phyloP scores from a whole-genome alignment of 2,797 vertebrate species.

The Mormyrus hasselquistii region DNA sequence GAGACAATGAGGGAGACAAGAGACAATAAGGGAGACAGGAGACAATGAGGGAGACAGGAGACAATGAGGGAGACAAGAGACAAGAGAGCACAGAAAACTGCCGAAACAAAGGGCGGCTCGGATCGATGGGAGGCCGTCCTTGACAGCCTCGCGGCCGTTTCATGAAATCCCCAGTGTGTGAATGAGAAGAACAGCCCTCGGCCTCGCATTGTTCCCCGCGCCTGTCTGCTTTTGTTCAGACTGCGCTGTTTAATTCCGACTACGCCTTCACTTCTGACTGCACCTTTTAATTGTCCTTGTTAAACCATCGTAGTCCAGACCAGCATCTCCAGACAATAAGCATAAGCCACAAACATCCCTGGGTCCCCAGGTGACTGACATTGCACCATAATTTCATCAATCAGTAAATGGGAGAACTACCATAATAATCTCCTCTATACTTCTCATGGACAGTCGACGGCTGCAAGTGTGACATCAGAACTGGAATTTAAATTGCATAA shows the following conservation, averaged over 20 bases:
- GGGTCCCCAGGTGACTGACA: not conserved
- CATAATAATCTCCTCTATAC: not conserved
- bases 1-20: conserved; percentile 35
- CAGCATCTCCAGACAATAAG: not conserved
- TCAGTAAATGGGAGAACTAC: not conserved
- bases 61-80: conserved; percentile 36
- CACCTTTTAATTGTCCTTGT: not conserved
- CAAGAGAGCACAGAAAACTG: conserved; percentile 41
- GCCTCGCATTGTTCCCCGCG: conserved; percentile 43
- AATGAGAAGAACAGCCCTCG: conserved; percentile 35
- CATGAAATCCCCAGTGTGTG: conserved; percentile 52
- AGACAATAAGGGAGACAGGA: conserved; percentile 35
- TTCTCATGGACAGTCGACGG: not conserved
- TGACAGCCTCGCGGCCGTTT: conserved; percentile 41
- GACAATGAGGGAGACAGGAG: conserved; percentile 36
- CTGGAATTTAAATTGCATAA: not conserved
- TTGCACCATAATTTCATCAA: not conserved
- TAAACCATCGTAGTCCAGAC: not conserved
- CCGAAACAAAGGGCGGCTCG: conserved; percentile 44
- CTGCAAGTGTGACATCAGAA: not conserved
- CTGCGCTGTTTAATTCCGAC: conserved; percentile 26
- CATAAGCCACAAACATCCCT: not conserved
- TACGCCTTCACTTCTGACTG: conserved; percentile 41
- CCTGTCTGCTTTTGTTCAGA: conserved; percentile 41
- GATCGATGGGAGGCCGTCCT: conserved; percentile 38